phyloP scores from a whole-genome alignment of 2,888 invertebrate species.

The Agonopterix alstromeriana region DNA sequence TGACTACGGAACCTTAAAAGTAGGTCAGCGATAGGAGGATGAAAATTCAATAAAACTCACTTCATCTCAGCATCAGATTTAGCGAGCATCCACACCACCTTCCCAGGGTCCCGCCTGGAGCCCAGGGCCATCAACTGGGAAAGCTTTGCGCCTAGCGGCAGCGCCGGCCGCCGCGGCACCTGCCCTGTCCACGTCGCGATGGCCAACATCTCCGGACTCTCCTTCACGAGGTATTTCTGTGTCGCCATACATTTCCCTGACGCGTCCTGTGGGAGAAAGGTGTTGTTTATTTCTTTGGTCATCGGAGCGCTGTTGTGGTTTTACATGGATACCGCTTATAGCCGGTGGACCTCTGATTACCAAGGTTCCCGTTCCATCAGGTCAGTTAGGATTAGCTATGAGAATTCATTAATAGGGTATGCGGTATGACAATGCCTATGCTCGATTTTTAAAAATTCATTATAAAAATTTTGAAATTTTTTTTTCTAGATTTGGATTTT shows the following conservation, averaged over 20 bases:
- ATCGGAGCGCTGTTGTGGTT: too few species aligned
- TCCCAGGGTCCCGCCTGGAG: constrained; percentile 80
- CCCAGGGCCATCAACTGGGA: constrained; percentile 88
- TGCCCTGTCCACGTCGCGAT: constrained; percentile 88
- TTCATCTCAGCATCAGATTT: constrained; percentile 86
- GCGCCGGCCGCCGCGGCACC: constrained; percentile 83
- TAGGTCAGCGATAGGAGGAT: neutral
- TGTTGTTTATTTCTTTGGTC: neutral
- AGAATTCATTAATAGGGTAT: too few species aligned
- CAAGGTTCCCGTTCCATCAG: too few species aligned
- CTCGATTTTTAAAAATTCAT: too few species aligned
- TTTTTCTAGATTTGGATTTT: too few species aligned
- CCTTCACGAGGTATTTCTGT: constrained; percentile 80
- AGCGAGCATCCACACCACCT: constrained; percentile 89
- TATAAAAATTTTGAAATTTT: too few species aligned
- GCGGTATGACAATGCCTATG: too few species aligned
- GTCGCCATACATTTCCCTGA: constrained; percentile 70
- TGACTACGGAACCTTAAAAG: too few species aligned
- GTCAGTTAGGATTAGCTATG: too few species aligned
- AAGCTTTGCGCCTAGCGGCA: constrained; percentile 82
- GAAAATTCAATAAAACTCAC: constrained; percentile 61
- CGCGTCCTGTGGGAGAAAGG: constrained; percentile 46
- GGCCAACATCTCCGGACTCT: constrained; percentile 88
- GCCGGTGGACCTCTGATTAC: too few species aligned
- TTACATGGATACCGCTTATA: too few species aligned